Conservation (phyloP, 37 sponge, comb jelly and placozoan species). For the Eunapius fragilis region DNA sequence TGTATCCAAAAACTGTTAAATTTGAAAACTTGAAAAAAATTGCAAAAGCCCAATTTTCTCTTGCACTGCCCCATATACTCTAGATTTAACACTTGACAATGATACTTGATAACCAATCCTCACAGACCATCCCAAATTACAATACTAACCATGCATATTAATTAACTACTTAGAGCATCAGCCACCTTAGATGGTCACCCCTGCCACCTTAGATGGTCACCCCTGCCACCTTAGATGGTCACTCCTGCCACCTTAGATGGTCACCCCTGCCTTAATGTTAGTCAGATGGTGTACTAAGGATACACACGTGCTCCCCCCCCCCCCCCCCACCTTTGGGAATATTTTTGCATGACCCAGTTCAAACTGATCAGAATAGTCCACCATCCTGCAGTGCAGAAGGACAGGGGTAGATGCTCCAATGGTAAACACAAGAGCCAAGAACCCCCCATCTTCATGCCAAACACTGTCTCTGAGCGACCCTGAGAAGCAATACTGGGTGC, state of each 20-base stretch:
- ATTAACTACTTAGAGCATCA: too few relatives aligned
- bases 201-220: neutral
- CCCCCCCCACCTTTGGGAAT: neutral
- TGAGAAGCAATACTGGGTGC: conserved; percentile 49
- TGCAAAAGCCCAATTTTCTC: too few relatives aligned
- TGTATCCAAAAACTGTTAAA: too few relatives aligned
- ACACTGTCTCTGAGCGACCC: conserved; percentile 41
- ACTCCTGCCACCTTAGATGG: neutral
- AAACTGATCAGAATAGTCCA: neutral
- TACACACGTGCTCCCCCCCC: too few relatives aligned
- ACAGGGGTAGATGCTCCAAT: neutral
- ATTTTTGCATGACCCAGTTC: neutral
- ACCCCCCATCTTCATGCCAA: conserved; percentile 1
- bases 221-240: neutral
- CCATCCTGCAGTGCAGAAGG: neutral
- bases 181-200: neutral
- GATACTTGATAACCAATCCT: neutral
- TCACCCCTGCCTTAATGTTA: neutral
- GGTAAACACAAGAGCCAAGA: conserved; percentile 1
- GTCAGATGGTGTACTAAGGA: neutral
- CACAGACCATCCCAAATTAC: too few relatives aligned
- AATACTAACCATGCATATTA: too few relatives aligned
- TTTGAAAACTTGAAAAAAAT: too few relatives aligned
- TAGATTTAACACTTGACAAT: too few relatives aligned
- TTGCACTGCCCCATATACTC: too few relatives aligned